Evolutionary conservation across 30 jellyfish, hydroid and myxozoan genomes (phyloP), one percentile per base, ranked within the genome.

Genomic region (Nemopilema nomurai): DNA sequence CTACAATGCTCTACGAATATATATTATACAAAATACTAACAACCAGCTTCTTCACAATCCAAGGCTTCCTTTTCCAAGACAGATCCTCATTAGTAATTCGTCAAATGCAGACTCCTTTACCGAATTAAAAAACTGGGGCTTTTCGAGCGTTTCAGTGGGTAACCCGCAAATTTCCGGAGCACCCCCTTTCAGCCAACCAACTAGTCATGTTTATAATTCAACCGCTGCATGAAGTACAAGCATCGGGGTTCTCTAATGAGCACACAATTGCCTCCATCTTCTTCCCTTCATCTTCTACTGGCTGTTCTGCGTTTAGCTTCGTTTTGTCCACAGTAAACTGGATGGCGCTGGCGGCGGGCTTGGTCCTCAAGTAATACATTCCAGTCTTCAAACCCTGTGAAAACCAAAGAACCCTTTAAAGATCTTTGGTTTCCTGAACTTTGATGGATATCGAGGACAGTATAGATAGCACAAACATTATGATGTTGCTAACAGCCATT

Each of bases 311-410:
- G 79, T 89, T 89, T 66, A 94, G 53, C 22, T 80, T 82, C 32
- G 84, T 31, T 82, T 89, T 89, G 75, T 95, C 99, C 19, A 95
- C 99, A 22, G 99, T 95, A 71, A 95, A 95, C 80, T 95, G 97
- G 69, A 95, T 95, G 16, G 99, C 98, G 79, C 66, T 84, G 25
- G 99, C 99, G 50, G 97, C 99, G 18, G 99, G 98, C 66, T 80
- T 81, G 69, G 99, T 89, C 28, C 99, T 88, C 81, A 95, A 77
- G 86, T 95, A 95, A 74, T 95, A 95, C 99, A 95, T 95, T 50
- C 99, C 99, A 32, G 99, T 95, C 75, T 95, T 95, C 92, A 95
- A 57, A 21, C 99, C 99, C 97, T 94, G 67, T 7, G 75, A 72
- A 51, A 68, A 19, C 13, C 13, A 13, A 41, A 41, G 57, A 13